Base-by-base conservation (phyloP, 2,113 vertebrate genomes). In the Oxyruncus cristatus region DNA sequence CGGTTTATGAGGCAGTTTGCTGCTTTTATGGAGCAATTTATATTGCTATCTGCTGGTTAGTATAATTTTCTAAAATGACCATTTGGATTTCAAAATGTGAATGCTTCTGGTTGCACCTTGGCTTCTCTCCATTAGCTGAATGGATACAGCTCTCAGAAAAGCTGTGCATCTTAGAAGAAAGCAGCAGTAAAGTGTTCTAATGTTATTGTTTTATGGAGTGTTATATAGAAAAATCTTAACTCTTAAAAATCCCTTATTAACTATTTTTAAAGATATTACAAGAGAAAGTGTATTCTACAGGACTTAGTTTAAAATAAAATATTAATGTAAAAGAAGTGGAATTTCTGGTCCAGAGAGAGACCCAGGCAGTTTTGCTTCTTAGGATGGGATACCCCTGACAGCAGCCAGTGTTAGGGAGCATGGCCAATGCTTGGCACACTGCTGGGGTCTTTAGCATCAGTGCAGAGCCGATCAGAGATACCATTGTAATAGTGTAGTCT, bases 11-110 rank as follows among this genome's bases (percentile, higher is more conserved):
- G 75, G 84, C 81, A 80, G 63, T 97, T 90, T 93, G 32, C 82
- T 33, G 66, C 65, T 95, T 97, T 96, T 97, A 89, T 90, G 76
- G 78, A 91, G 68, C 33, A 8, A 79, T 95, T 95, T 93, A 46
- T 96, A 88, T 89, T 91, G 28, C 81, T 88, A 1, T 92, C 46
- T 95, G 67, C 88, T 95, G 75, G 90, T 90, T 97, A 95, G 94
- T 93, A 79, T 62, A 85, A 86, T 96, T 95, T 97, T 89, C 72
- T 89, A 56, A 92, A 97, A 87, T 95, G 95, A 87, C 88, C 70
- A 14, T 88, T 96, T 88, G 49, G 23, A 78, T 94, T 96, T 92
- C 12, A 11, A 86, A 96, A 66, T 62, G 30, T 5, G 15, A 92
- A 49, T 89, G 85, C 77, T 90, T 92, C 84, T 95, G 73, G 68